Percentiles rank a stretch among this genome's conserved stretches.
phyloP scores from a whole-genome alignment of 2,113 vertebrate genomes.

The Pagrus major region DNA sequence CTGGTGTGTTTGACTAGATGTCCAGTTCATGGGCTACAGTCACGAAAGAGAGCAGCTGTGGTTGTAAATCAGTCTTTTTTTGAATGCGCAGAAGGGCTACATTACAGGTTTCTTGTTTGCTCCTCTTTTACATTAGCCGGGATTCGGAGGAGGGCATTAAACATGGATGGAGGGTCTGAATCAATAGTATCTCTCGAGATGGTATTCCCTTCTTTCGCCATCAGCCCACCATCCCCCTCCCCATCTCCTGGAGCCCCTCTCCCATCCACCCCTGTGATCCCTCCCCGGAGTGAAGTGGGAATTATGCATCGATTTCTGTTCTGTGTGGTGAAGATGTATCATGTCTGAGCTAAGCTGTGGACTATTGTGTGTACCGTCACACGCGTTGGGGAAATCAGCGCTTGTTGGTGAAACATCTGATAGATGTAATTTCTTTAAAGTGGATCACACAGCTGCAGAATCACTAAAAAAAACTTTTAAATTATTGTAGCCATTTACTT shows the following conservation, averaged over 20 bases:
- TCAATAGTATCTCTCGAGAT: conserved; percentile 67
- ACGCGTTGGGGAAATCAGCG: background rate
- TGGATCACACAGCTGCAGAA: background rate
- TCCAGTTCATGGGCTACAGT: conserved; percentile 1
- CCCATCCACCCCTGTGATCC: background rate
- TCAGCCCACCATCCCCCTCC: conserved; percentile 42
- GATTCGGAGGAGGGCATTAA: conserved; percentile 25
- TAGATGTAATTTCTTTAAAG: conserved; percentile 4
- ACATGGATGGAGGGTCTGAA: conserved; percentile 30
- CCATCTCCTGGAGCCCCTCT: conserved; percentile 15
- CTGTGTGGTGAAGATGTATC: conserved; percentile 38
- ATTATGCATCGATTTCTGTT: conserved; percentile 71
- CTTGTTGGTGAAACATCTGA: conserved; percentile 10
- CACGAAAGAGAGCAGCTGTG: conserved; percentile 11
- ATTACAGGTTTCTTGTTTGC: conserved; percentile 26
- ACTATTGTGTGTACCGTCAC: conserved; percentile 3
- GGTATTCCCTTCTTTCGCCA: conserved; percentile 32
- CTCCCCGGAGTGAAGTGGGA: conserved; percentile 47
- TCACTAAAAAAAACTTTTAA: background rate
- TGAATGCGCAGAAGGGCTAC: conserved; percentile 27
- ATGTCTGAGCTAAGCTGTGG: conserved; percentile 23
- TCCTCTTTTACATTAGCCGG: conserved; percentile 39
- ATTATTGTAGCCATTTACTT: background rate
- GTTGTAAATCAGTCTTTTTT: conserved; percentile 54
- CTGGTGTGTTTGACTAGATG: background rate